These are phyloP conservation scores for Hipposideros larvatus DNA, from an alignment of 2,797 vertebrate genomes.

Conservation along the genomic window DNA sequence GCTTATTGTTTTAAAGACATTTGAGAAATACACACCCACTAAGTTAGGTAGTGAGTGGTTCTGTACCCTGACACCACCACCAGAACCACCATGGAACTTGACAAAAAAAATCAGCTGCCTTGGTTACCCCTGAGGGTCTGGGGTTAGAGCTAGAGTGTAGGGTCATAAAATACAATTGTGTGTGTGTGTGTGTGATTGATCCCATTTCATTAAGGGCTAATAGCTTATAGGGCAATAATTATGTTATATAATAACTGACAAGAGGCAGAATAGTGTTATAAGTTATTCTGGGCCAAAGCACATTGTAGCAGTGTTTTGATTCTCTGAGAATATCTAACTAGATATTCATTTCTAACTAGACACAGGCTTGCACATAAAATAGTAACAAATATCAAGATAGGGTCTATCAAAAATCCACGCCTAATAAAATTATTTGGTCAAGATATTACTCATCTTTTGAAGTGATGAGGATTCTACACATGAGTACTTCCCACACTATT, in stretches of 20 bases:
- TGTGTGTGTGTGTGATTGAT: background rate
- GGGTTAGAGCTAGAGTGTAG: background rate
- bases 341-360: background rate
- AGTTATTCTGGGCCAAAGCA: background rate
- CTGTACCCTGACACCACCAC: background rate
- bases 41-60: background rate
- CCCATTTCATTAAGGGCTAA: background rate
- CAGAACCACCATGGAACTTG: background rate
- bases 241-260: background rate
- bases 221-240: background rate
- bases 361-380: background rate
- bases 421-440: conserved; percentile 5
- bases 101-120: conserved; percentile 6
- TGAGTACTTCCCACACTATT: background rate
- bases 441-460: background rate
- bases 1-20: background rate
- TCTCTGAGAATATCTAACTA: background rate
- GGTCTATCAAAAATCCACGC: background rate
- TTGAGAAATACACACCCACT: background rate
- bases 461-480: background rate
- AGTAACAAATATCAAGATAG: background rate
- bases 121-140: background rate
- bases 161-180: background rate
- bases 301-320: conserved; percentile 23
- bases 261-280: background rate